These are phyloP conservation scores for Zaprionus kolodkinae DNA, from an alignment of 1,140 invertebrate species.

Conservation along the genomic window DNA sequence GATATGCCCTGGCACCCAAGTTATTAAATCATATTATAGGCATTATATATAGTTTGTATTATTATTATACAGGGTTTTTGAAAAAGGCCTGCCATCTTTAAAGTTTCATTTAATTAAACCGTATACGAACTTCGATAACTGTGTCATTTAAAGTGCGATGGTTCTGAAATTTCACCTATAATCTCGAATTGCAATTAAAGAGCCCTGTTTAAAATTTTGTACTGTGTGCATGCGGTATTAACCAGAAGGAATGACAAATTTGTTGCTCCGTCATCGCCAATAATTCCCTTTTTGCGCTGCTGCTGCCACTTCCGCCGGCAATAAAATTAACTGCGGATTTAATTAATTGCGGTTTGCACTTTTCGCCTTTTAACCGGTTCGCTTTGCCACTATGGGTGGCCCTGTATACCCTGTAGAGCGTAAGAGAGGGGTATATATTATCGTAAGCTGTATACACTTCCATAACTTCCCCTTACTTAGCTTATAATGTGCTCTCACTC, in stretches of 20 bases:
- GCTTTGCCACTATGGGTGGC: slow-evolving; percentile 22
- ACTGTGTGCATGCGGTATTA: slow-evolving; percentile 4
- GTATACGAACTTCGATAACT: no score
- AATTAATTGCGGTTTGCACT: slow-evolving; percentile 67
- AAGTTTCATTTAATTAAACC: no score
- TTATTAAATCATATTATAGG: no score
- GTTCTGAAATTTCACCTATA: no score
- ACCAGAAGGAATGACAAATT: slow-evolving; percentile 29
- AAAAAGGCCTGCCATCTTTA: no score
- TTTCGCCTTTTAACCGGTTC: slow-evolving; percentile 41
- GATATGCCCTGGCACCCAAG: neutral
- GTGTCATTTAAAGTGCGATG: no score
- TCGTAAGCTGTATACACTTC: neutral
- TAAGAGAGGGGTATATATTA: neutral
- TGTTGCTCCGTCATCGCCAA: slow-evolving; percentile 25
- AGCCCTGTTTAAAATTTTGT: slow-evolving; percentile 3
- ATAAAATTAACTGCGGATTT: slow-evolving; percentile 69
- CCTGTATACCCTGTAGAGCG: slow-evolving; percentile 11
- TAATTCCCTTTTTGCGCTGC: slow-evolving; percentile 58
- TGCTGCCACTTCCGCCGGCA: slow-evolving; percentile 59
- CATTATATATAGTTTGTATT: no score
- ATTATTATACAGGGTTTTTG: no score
- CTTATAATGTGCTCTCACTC: neutral
- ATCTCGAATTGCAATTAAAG: slow-evolving; percentile 1
- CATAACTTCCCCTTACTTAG: neutral